These are phyloP conservation scores for Crepidodera aurea DNA, from an alignment of 2,888 invertebrate genomes.

Conservation along the genomic window DNA sequence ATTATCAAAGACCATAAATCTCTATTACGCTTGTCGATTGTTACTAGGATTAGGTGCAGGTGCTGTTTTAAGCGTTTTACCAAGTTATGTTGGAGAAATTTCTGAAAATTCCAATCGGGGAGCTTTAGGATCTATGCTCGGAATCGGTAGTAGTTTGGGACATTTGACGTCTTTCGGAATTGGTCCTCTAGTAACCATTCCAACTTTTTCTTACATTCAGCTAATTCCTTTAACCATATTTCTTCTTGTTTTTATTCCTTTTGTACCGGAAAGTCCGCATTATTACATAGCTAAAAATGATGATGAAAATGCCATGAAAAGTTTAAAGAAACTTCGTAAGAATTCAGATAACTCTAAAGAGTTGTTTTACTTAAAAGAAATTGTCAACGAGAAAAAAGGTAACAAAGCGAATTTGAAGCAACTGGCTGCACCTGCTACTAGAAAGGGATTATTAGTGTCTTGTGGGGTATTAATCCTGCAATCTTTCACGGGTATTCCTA, in stretches of 20 bases:
- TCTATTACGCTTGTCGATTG: constrained; percentile 64
- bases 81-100: constrained; percentile 87
- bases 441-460: constrained; percentile 52
- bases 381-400: neutral
- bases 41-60: constrained; percentile 72
- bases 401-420: neutral
- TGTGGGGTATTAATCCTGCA: constrained; percentile 51
- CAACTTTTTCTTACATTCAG: constrained; percentile 10
- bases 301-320: constrained; percentile 63
- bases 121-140: constrained; percentile 73
- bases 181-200: constrained; percentile 64
- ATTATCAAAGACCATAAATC: neutral
- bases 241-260: constrained; percentile 16
- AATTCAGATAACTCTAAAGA: neutral
- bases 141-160: constrained; percentile 73
- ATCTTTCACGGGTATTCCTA: constrained; percentile 71
- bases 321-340: neutral
- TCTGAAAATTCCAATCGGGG: constrained; percentile 81
- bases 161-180: constrained; percentile 72
- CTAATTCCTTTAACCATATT: constrained; percentile 24
- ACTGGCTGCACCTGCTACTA: neutral
- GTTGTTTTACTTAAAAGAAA: neutral
- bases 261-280: constrained; percentile 38
- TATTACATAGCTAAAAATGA: constrained; percentile 58
- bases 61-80: constrained; percentile 74